Evolutionary conservation across 2,888 invertebrate species (phyloP), one percentile per base, ranked within the genome.

Genomic region (Chloroclystis v-ata): DNA sequence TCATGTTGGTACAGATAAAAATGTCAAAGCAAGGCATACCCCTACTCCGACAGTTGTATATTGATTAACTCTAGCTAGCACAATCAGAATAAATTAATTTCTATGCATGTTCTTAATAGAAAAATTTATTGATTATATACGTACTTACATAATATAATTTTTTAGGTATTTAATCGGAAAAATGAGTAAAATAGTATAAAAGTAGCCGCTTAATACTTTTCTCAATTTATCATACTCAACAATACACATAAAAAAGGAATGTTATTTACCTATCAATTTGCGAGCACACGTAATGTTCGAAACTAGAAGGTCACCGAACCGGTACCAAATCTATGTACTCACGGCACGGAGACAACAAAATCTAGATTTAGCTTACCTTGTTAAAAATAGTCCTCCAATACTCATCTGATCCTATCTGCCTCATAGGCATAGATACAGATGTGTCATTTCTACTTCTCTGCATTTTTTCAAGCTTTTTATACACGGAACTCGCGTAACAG

Each of bases 301-400:
- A 47, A 40, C 43, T 33, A 46, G 53, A 48, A 48, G 48, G 47
- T 38, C 50, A 40, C 16, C 28, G 37, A 47, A 44, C 54, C 49
- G 54, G 49, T 44, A 20, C 20, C 2, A 38, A 14, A 37, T 4
- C 2, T 33, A 20, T 20, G 3, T 26, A 26, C 9, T 2, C 26
- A 8, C 5, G 7, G 26, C 46, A 37, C 11, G 26, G 33, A 43
- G 3, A 39, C 53, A 44, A 49, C 42, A 37, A 35, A 11, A 25
- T 4, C 1, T 20, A 24, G 43, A 26, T 13, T 13, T 24, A 16
- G 2, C 28, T 47, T 78, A 89, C 89, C 81, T 88, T 89, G 57
- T 83, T 79, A 60, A 89, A 89, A 59, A 89, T 79, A 61, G 80
- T 71, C 45, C 82, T 72, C 89, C 89, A 89, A 60, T 89, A 89